A percentile compares a stretch with the other conserved stretches of the same genome.
These are phyloP conservation scores for Pholis gunnellus DNA, from an alignment of 2,113 vertebrate species.

Conservation along the genomic window DNA sequence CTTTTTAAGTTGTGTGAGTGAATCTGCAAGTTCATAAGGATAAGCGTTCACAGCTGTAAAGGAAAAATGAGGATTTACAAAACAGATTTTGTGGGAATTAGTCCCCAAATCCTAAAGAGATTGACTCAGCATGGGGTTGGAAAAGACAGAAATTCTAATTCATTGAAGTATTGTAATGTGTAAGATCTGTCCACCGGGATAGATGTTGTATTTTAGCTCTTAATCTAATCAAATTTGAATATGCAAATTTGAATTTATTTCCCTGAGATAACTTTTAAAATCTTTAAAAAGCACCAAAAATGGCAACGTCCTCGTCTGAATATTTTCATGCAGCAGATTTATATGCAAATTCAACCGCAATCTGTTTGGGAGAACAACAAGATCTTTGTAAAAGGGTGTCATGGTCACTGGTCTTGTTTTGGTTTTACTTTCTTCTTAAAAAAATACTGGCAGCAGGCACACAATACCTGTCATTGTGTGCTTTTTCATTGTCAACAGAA, in stretches of 20 bases:
- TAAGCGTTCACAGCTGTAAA: neutral
- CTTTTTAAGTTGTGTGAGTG: conserved; percentile 14
- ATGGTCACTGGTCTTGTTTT: neutral
- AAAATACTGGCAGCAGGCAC: conserved; percentile 27
- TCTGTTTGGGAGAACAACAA: neutral
- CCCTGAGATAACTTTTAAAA: neutral
- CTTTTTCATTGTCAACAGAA: conserved; percentile 11
- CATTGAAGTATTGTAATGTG: neutral
- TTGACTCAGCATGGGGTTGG: neutral
- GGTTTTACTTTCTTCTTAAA: neutral
- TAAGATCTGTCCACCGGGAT: neutral
- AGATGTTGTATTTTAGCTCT: neutral
- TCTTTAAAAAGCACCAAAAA: neutral
- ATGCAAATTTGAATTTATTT: neutral
- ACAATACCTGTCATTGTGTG: neutral
- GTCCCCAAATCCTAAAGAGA: conserved; percentile 17
- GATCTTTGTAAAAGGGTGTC: conserved; percentile 1
- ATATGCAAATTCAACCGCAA: conserved; percentile 12
- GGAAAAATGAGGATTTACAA: conserved; percentile 13
- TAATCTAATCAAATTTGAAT: neutral
- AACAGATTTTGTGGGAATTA: conserved; percentile 15
- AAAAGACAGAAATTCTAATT: neutral
- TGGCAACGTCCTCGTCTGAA: neutral
- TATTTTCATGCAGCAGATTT: conserved; percentile 13
- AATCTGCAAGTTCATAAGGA: conserved; percentile 4